These are phyloP conservation scores for Xestia rhomboidea DNA, from an alignment of 2,888 invertebrate species.

Conservation along the genomic window DNA sequence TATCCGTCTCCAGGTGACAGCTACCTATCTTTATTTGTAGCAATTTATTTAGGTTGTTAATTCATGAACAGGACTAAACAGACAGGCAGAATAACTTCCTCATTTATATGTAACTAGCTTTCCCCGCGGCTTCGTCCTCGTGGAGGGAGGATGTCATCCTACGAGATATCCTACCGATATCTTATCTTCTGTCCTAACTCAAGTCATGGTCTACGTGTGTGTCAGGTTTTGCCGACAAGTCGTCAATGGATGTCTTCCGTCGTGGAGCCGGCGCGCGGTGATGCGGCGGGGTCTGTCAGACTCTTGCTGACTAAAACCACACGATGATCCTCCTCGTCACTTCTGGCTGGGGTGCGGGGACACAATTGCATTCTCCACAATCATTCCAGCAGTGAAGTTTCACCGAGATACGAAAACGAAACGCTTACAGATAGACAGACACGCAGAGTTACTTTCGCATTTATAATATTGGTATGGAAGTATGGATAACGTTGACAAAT, in stretches of 20 bases:
- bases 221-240: background rate
- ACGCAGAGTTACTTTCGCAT: background rate
- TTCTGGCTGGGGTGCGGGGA: too few species aligned
- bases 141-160: background rate
- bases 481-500: slow-evolving; percentile 50
- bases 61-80: background rate
- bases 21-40: too few species aligned
- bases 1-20: background rate
- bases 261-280: too few species aligned
- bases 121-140: background rate
- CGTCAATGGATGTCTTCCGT: too few species aligned
- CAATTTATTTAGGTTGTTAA: too few species aligned
- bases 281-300: too few species aligned
- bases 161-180: background rate
- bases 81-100: background rate
- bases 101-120: background rate
- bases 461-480: background rate
- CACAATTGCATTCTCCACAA: too few species aligned
- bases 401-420: background rate
- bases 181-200: background rate
- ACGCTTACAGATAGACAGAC: background rate
- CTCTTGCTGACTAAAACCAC: too few species aligned
- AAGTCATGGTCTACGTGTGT: background rate
- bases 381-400: background rate
- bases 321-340: too few species aligned